Evolutionary conservation across 2,797 vertebrate genomes (phyloP), one percentile per base, ranked within the genome.

Genomic region (Phoeniculus purpureus): DNA sequence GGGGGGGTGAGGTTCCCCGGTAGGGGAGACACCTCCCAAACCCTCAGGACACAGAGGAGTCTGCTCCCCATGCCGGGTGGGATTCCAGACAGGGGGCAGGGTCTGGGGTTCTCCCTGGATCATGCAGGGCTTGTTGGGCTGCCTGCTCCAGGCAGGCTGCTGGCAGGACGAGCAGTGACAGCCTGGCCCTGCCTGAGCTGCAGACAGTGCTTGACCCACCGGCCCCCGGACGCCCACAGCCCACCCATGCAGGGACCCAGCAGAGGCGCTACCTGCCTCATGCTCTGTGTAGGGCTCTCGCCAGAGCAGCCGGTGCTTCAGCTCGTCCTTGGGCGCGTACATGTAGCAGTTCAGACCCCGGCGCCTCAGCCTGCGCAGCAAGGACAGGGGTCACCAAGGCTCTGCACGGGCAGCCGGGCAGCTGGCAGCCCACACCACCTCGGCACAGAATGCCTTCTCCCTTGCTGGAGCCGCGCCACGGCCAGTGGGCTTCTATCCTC

Each of bases 281-380:
- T 98, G 98, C 10, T 97, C 96, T 29, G 98, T 98, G 93, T 98
- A 99, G 80, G 98, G 98, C 96, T 99, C 98, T 81, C 98, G 97
- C 98, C 98, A 99, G 81, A 98, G 85, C 92, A 98, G 96, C 51
- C 98, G 97, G 96, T 99, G 98, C 93, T 99, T 99, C 87, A 98
- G 97, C 96, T 99, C 98, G 1, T 99, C 98, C 97, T 99, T 98
- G 62, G 98, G 98, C 0, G 98, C 98, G 0, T 99, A 98, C 94
- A 99, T 96, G 95, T 98, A 99, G n/a, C 98, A 98, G 97, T 98
- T 98, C 85, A 99, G 95, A 13, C 97, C 98, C 96, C 97, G 97
- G 15, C 31, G 76, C 9, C 97, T 97, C 98, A 99, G 98, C 98
- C 98, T 98, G 95, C 12, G 23, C 51, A 18, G 75, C 43, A 61